phyloP scores from a whole-genome alignment of 2,113 vertebrate genomes.

The Drymodes brunneopygia region DNA sequence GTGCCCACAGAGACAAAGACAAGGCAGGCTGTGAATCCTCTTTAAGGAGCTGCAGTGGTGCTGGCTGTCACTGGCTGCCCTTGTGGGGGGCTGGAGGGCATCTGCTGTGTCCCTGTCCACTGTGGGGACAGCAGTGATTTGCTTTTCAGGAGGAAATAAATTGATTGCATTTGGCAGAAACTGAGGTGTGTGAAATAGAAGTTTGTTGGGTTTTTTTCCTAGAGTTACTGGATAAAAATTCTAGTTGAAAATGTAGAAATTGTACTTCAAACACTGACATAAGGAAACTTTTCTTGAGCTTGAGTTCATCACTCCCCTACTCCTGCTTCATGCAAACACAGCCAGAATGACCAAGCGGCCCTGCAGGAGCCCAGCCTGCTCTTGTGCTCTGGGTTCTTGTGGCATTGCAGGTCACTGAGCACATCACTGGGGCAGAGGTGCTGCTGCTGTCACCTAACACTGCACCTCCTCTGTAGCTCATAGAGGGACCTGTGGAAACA shows the following conservation, averaged over 20 bases:
- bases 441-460: not conserved
- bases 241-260: not conserved
- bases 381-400: not conserved
- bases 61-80: not conserved
- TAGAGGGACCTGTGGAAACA: not conserved
- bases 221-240: not conserved
- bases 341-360: not conserved
- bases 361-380: not conserved
- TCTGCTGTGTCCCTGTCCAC: not conserved
- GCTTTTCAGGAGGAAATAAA: not conserved
- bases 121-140: too few species aligned
- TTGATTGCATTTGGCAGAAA: not conserved
- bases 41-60: not conserved
- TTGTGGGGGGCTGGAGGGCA: not conserved
- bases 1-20: not conserved
- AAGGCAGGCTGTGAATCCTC: not conserved
- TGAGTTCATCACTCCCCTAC: not conserved
- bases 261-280: not conserved
- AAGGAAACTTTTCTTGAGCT: not conserved
- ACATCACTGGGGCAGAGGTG: fast-evolving
- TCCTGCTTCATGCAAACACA: too few species aligned
- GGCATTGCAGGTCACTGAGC: not conserved
- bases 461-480: not conserved
- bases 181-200: not conserved
- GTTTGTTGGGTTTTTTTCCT: fast-evolving